phyloP scores from a whole-genome alignment of 2,113 vertebrate species.

The Cryptoleucopteryx plumbea region DNA sequence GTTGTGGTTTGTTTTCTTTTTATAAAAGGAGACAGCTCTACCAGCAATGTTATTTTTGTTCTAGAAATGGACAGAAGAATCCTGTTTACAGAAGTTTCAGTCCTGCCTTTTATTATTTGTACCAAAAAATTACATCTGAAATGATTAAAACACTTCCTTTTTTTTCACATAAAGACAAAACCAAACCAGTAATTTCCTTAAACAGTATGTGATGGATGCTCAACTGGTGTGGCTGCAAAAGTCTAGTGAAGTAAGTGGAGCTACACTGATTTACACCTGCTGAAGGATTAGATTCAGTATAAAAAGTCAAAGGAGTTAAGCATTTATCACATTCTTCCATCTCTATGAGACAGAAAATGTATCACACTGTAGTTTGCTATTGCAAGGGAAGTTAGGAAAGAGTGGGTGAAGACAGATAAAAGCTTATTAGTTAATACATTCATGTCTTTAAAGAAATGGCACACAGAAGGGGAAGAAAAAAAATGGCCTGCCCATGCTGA shows the following conservation, averaged over 20 bases:
- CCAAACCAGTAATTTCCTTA: not conserved
- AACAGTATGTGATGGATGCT: not conserved
- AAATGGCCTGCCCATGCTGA: not conserved
- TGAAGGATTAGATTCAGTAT: not conserved
- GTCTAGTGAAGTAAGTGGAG: not conserved
- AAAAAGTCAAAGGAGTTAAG: not conserved
- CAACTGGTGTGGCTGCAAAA: not conserved
- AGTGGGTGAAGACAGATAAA: not conserved
- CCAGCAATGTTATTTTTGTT: fast-evolving
- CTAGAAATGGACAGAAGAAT: not conserved
- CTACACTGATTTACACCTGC: not conserved
- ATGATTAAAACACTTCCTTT: fast-evolving
- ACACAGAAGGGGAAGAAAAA: not conserved
- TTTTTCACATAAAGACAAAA: not conserved
- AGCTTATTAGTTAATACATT: not conserved
- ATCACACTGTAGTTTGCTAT: not conserved
- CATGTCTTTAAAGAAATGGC: not conserved
- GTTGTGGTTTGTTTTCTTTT: not conserved
- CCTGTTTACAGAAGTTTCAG: not conserved
- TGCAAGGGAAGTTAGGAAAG: not conserved
- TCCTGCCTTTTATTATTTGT: not conserved
- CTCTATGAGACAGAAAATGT: not conserved
- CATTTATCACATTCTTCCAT: not conserved
- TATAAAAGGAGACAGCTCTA: not conserved
- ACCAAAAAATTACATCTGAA: not conserved